Conservation (phyloP, 2,113 vertebrate genomes). For the Rhinolophus ferrumequinum region DNA sequence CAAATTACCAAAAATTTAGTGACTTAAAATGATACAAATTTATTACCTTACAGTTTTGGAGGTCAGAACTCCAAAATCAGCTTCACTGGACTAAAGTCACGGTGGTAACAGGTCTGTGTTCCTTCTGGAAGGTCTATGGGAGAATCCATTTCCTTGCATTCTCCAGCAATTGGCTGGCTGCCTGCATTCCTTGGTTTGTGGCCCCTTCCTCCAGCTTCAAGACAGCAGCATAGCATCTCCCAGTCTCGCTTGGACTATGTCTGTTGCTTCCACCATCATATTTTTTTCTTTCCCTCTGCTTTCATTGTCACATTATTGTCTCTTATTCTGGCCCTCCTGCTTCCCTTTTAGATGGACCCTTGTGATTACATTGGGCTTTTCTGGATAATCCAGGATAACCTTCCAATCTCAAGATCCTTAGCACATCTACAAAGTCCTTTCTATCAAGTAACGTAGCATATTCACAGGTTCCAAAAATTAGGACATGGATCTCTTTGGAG, state of each 20-base stretch:
- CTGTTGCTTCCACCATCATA: not conserved
- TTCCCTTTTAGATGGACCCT: not conserved
- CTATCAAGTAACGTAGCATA: not conserved
- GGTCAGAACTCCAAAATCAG: constrained; percentile 18
- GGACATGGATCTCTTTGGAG: not conserved
- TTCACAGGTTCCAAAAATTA: not conserved
- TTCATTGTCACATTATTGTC: not conserved
- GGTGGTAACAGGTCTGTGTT: not conserved
- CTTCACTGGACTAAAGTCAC: not conserved
- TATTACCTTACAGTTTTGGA: not conserved
- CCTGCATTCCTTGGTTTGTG: not conserved
- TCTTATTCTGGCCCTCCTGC: not conserved
- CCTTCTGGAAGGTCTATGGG: not conserved
- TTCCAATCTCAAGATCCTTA: not conserved
- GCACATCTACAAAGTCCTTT: not conserved
- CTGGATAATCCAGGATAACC: not conserved
- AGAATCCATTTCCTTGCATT: not conserved
- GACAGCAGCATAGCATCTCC: not conserved
- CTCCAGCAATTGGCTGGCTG: not conserved
- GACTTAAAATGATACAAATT: not conserved
- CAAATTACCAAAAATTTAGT: not conserved
- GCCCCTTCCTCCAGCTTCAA: not conserved
- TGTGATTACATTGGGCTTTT: not conserved
- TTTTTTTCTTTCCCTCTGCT: not conserved
- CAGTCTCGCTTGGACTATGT: not conserved